Percentiles rank a stretch among this genome's conserved stretches.
phyloP scores from a whole-genome alignment of 2,888 invertebrate species.

The Ophioninae sp. region DNA sequence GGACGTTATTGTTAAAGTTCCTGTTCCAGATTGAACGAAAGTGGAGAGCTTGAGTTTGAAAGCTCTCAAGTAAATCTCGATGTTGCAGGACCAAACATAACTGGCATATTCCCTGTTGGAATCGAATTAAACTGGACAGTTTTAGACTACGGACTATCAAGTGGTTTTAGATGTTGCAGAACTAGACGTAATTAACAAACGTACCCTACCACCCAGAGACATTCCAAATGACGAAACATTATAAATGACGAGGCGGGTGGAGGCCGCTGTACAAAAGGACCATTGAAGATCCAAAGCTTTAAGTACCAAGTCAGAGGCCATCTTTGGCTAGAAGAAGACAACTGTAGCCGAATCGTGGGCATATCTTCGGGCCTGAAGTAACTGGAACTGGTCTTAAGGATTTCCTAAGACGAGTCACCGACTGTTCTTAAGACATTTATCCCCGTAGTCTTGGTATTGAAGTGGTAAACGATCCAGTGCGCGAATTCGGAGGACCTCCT shows the following conservation, averaged over 20 bases:
- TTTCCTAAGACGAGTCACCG: conserved; percentile 21
- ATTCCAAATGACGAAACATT: neutral
- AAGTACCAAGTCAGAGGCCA: conserved; percentile 19
- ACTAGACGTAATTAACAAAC: too few relatives aligned
- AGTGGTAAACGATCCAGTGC: conserved; percentile 31
- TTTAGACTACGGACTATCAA: too few relatives aligned
- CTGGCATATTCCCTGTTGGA: too few relatives aligned
- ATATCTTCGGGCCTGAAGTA: conserved; percentile 31
- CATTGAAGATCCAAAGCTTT: neutral
- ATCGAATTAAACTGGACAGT: too few relatives aligned
- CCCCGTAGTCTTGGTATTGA: conserved; percentile 21
- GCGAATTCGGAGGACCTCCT: conserved; percentile 56
- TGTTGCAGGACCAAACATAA: too few relatives aligned
- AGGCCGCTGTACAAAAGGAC: neutral
- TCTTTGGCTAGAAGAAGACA: conserved; percentile 36
- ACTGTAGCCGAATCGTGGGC: conserved; percentile 30
- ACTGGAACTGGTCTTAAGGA: conserved; percentile 24
- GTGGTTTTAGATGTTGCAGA: too few relatives aligned
- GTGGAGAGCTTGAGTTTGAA: too few relatives aligned
- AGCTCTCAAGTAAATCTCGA: too few relatives aligned
- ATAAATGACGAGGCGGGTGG: neutral
- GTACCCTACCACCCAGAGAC: neutral
- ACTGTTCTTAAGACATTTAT: conserved; percentile 24
- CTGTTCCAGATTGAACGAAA: too few relatives aligned
- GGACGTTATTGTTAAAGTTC: too few relatives aligned